phyloP scores from a whole-genome alignment of 2,888 invertebrate genomes.

The Phasia obesa region DNA sequence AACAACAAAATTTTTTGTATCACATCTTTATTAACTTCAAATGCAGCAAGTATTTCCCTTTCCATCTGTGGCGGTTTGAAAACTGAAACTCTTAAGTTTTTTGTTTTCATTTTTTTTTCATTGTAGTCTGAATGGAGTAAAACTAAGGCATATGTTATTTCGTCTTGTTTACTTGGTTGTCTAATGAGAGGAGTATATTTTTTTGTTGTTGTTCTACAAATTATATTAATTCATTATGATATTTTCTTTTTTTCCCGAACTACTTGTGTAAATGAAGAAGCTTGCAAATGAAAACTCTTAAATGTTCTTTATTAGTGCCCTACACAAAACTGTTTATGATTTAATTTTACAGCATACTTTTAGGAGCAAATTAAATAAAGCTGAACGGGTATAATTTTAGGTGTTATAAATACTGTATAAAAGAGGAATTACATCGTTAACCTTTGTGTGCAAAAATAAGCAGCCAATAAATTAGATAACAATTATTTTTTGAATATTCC shows the following conservation, averaged over 20 bases:
- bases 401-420: no score
- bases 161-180: neutral
- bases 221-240: constrained; percentile 35
- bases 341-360: neutral
- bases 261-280: constrained; percentile 37
- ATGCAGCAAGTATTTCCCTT: constrained; percentile 12
- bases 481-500: no score
- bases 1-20: constrained; percentile 11
- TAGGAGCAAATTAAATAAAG: neutral
- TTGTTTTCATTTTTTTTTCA: constrained; percentile 13
- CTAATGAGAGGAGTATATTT: constrained; percentile 17
- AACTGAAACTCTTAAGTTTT: constrained; percentile 26
- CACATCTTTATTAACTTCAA: constrained; percentile 29
- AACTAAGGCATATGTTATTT: constrained; percentile 27
- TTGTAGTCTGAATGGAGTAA: neutral
- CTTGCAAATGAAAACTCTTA: neutral
- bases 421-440: no score
- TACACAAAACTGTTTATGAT: neutral
- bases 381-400: no score
- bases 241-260: neutral
- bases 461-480: no score
- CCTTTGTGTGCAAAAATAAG: no score
- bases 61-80: neutral
- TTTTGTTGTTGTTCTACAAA: constrained; percentile 21
- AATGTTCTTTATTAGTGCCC: neutral